These are phyloP conservation scores for Ameiurus melas DNA, from an alignment of 2,113 vertebrate species.

Conservation along the genomic window DNA sequence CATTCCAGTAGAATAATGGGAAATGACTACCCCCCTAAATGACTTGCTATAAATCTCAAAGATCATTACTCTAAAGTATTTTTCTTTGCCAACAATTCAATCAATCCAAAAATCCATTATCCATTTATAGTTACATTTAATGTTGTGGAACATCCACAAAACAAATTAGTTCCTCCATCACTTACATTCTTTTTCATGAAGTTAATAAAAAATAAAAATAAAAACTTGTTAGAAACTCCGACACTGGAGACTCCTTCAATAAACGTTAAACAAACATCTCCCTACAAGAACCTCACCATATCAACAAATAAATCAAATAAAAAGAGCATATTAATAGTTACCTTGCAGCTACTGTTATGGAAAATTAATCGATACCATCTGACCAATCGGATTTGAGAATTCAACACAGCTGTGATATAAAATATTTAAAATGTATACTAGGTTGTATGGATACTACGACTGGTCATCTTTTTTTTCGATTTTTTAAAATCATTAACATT, in stretches of 20 bases:
- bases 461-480: neutral
- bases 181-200: neutral
- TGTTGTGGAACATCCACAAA: neutral
- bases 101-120: neutral
- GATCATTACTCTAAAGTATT: neutral
- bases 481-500: neutral
- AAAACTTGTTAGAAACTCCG: neutral
- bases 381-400: neutral
- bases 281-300: neutral
- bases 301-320: too few species aligned
- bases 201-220: neutral
- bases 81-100: neutral
- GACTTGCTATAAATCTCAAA: neutral
- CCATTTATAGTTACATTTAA: neutral
- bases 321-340: neutral
- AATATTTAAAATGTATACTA: neutral
- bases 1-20: neutral
- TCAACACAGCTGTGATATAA: neutral
- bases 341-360: neutral
- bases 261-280: neutral
- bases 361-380: neutral
- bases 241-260: neutral
- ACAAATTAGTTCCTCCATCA: neutral
- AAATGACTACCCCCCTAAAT: neutral
- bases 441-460: neutral